These are phyloP conservation scores for Glyptemys insculpta DNA, from an alignment of 2,797 vertebrate genomes.

Conservation along the genomic window DNA sequence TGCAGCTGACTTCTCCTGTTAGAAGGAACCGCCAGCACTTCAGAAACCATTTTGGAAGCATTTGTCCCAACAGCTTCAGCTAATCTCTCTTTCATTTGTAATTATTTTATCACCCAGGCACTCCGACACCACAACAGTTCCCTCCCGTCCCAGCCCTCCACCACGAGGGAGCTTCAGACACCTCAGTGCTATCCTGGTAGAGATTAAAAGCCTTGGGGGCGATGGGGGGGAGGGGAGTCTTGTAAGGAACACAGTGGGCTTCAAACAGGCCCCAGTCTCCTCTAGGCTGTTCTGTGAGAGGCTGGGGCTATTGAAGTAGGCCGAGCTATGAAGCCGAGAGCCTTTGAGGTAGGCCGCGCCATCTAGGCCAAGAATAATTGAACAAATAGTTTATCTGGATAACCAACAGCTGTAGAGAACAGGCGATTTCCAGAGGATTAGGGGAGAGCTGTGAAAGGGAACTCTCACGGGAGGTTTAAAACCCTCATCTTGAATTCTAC, in stretches of 20 bases:
- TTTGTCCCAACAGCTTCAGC: slow-evolving; percentile 74
- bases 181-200: neutral
- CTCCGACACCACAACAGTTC: slow-evolving; percentile 13
- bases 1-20: slow-evolving; percentile 69
- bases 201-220: slow-evolving; percentile 36
- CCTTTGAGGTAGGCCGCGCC: slow-evolving; percentile 81
- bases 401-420: slow-evolving; percentile 85
- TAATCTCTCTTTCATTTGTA: slow-evolving; percentile 84
- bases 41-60: slow-evolving; percentile 76
- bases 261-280: slow-evolving; percentile 68
- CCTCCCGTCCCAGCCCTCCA: neutral
- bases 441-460: slow-evolving; percentile 79
- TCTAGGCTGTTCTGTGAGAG: slow-evolving; percentile 57
- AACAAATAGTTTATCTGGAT: slow-evolving; percentile 83
- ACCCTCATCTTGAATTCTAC: slow-evolving; percentile 72
- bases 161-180: neutral
- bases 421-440: slow-evolving; percentile 86
- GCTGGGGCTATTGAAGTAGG: slow-evolving; percentile 74
- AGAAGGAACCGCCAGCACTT: slow-evolving; percentile 69
- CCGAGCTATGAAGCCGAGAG: slow-evolving; percentile 66
- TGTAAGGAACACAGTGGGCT: slow-evolving; percentile 11
- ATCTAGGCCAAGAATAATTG: slow-evolving; percentile 83
- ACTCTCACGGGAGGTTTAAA: slow-evolving; percentile 81
- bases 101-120: slow-evolving; percentile 77
- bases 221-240: neutral